A percentile compares a stretch with the other conserved stretches of the same genome.
phyloP scores from a whole-genome alignment of 2,888 invertebrate species.

The Hemistola chrysoprasaria region DNA sequence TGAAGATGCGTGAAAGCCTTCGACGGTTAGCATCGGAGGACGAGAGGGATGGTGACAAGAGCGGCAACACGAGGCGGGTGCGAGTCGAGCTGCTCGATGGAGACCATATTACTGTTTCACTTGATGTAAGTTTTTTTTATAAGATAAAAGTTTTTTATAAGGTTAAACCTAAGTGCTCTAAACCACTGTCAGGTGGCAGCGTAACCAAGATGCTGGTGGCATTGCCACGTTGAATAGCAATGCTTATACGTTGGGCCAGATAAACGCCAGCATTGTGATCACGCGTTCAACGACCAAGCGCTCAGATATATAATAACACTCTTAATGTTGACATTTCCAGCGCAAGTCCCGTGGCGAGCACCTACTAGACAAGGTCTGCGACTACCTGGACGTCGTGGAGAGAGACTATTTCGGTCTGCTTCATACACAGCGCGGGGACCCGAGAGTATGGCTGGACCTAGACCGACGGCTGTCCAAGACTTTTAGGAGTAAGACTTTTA shows the following conservation, averaged over 20 bases:
- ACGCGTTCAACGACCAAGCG: no score
- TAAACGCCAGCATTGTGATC: no score
- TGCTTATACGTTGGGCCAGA: no score
- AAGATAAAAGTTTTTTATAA: neutral
- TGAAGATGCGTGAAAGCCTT: slow-evolving; percentile 74
- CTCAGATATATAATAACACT: no score
- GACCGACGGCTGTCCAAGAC: slow-evolving; percentile 94
- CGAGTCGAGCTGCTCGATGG: slow-evolving; percentile 92
- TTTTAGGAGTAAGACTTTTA: slow-evolving; percentile 86
- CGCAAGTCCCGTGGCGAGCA: slow-evolving; percentile 94
- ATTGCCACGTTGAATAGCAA: no score
- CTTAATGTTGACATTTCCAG: slow-evolving; percentile 83
- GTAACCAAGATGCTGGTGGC: no score
- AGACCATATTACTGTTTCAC: slow-evolving; percentile 88
- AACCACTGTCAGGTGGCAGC: no score
- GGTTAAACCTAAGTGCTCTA: no score
- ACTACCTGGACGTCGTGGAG: slow-evolving; percentile 92
- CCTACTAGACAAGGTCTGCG: slow-evolving; percentile 93
- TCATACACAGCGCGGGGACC: slow-evolving; percentile 91
- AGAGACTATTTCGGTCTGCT: slow-evolving; percentile 96
- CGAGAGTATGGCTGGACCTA: slow-evolving; percentile 93
- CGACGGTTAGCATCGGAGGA: slow-evolving; percentile 68
- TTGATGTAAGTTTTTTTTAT: slow-evolving; percentile 79
- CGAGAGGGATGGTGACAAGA: slow-evolving; percentile 43
- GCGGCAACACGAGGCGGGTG: slow-evolving; percentile 78